Evolutionary conservation across 1,140 invertebrate genomes (phyloP).

Genomic region (Pomacea maculata): DNA sequence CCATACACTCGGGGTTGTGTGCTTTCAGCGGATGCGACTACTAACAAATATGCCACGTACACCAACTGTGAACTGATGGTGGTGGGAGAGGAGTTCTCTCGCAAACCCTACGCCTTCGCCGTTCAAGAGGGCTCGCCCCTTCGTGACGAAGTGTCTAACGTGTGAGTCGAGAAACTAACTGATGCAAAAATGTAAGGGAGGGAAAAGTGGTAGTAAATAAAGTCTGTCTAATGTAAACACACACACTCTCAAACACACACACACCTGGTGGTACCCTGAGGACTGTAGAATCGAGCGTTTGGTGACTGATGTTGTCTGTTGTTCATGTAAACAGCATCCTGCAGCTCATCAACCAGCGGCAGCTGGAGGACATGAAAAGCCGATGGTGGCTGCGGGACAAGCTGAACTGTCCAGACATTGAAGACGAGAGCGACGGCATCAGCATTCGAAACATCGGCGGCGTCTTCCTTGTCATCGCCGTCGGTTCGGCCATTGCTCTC

Average conservation of each 20-base stretch:
- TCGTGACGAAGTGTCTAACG: constrained; percentile 66
- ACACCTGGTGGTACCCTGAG: too few relatives aligned
- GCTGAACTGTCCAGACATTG: constrained; percentile 83
- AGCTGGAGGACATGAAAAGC: constrained; percentile 92
- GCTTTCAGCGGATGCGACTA: constrained; percentile 84
- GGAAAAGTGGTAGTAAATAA: not conserved
- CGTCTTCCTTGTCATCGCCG: constrained; percentile 80
- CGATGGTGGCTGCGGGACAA: constrained; percentile 94
- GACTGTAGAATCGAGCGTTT: too few relatives aligned
- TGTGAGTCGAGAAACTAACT: constrained; percentile 63
- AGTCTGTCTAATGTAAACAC: not conserved
- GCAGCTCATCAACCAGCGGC: constrained; percentile 88
- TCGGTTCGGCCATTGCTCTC: constrained; percentile 70
- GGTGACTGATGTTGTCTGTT: not conserved
- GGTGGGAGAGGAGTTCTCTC: constrained; percentile 94
- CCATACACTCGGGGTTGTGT: not conserved
- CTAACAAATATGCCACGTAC: constrained; percentile 85
- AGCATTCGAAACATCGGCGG: constrained; percentile 96
- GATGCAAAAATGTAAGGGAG: not conserved
- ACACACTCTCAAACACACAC: not conserved
- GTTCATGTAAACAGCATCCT: constrained; percentile 77
- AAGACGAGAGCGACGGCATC: constrained; percentile 94
- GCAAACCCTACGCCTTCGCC: constrained; percentile 95
- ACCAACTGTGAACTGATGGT: constrained; percentile 91
- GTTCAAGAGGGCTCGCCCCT: constrained; percentile 95